phyloP scores from a whole-genome alignment of 2,888 invertebrate genomes.

The Girardia tigrina region DNA sequence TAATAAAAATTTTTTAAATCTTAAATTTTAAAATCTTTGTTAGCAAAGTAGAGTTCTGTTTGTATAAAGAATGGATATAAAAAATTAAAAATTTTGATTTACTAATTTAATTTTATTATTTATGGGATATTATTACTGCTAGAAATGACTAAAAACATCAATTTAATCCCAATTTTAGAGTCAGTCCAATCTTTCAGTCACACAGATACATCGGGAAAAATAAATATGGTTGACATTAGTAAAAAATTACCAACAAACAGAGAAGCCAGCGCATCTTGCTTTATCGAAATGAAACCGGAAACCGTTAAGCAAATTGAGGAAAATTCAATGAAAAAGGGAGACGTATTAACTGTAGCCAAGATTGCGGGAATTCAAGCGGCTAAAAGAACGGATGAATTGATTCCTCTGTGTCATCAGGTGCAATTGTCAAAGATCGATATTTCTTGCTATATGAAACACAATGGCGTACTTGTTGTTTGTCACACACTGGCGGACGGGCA shows the following conservation, averaged over 20 bases:
- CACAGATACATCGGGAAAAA: background rate
- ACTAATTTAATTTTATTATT: too few species aligned
- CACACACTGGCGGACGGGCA: conserved; percentile 52
- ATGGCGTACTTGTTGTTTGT: conserved; percentile 45
- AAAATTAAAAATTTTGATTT: too few species aligned
- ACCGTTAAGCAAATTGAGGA: conserved; percentile 46
- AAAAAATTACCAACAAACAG: conserved; percentile 61
- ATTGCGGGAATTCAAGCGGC: conserved; percentile 85
- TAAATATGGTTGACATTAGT: conserved; percentile 75
- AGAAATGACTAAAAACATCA: too few species aligned
- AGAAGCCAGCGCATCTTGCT: conserved; percentile 62
- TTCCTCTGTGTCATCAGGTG: conserved; percentile 79
- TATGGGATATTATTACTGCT: too few species aligned
- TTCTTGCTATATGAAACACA: conserved; percentile 38
- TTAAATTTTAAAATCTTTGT: too few species aligned
- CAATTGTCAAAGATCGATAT: conserved; percentile 43
- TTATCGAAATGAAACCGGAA: conserved; percentile 58
- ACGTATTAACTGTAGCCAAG: conserved; percentile 71
- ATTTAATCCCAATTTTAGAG: background rate
- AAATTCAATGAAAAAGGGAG: conserved; percentile 73
- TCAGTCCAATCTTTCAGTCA: background rate
- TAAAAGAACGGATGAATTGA: conserved; percentile 71
- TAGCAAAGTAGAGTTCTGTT: too few species aligned
- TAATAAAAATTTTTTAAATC: too few species aligned
- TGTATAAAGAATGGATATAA: too few species aligned